Base-by-base conservation (phyloP, 2,797 vertebrate species). In the Eptatretus atami region DNA sequence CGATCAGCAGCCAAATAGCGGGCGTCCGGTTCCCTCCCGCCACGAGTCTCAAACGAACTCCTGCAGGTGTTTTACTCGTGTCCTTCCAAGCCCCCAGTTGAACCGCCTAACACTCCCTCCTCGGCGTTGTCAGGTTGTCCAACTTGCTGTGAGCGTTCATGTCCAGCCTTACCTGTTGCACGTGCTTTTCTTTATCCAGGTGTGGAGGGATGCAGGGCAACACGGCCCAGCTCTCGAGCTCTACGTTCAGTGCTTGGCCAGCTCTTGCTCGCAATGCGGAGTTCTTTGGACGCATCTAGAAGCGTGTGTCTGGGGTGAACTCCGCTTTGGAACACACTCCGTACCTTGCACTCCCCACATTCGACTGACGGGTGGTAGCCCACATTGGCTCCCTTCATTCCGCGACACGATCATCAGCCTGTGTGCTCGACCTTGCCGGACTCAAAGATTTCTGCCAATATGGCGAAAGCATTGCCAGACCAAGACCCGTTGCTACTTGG, bases 291-390 rank as follows among this genome's bases (percentile, higher is more conserved):
- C 9, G 84, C 84, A 1, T 94, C n/a, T n/a, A n/a, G n/a, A n/a
- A n/a, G n/a, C n/a, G 88, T 12, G 88, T 96, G 53, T n/a, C n/a
- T n/a, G 87, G 88, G 6, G 86, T n/a, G n/a, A n/a, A n/a, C n/a
- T n/a, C n/a, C 84, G 0, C 66, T 96, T 65, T 65, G 94, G 65
- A 83, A 96, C 69, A 92, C 86, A n/a, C 0, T 96, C 86, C 0
- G 83, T 92, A n/a, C 85, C n/a, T n/a, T 84, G 64, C 88, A 94
- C 68, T 90, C 86, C 0, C 88, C 88, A 0, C 86, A 96, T 65
- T 96, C 25, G 88, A 96, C 70, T 96, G n/a, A n/a, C n/a, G 88
- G 88, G 88, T 94, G 24, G 86, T 96, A 44, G 88, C 88, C 2
- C 88, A 96, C 70, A 90, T 96, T 0, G 88, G 88, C n/a, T 88